Percentiles rank a stretch among this genome's conserved stretches.
These are phyloP conservation scores for Tachuris rubrigastra DNA, from an alignment of 2,113 vertebrate species.

Conservation along the genomic window DNA sequence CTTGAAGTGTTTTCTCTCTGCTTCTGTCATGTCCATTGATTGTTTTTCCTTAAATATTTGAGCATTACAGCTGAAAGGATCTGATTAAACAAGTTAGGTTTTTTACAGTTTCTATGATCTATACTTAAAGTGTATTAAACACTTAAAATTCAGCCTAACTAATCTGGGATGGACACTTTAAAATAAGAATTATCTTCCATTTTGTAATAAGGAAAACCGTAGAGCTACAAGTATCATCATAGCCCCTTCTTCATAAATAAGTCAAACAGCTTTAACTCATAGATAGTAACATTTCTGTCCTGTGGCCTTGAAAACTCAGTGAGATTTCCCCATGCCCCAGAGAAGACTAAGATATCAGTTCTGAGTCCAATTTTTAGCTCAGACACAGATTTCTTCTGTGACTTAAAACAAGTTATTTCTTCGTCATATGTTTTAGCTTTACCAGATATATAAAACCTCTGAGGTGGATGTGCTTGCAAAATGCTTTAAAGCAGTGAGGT, in stretches of 20 bases:
- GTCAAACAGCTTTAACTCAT: background rate
- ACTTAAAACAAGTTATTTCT: background rate
- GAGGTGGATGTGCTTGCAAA: background rate
- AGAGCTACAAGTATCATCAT: background rate
- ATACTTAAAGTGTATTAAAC: background rate
- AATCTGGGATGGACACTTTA: background rate
- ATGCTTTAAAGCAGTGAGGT: background rate
- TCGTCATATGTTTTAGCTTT: background rate
- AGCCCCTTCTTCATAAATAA: background rate
- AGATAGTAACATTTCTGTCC: background rate
- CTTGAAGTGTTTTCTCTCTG: background rate
- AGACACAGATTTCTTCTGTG: background rate
- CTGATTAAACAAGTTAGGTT: fast-evolving
- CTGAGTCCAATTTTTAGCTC: background rate
- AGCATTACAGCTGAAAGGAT: background rate
- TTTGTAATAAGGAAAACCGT: background rate
- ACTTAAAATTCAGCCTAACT: background rate
- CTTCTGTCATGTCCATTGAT: background rate
- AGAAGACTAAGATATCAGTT: background rate
- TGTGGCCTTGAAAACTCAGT: background rate
- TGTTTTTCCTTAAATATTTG: background rate
- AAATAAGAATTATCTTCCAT: background rate
- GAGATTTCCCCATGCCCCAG: background rate
- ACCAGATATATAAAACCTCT: background rate
- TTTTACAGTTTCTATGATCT: background rate